Percentiles rank a stretch among this genome's conserved stretches.
phyloP scores from a whole-genome alignment of 2,797 vertebrate genomes.

The Acomys russatus region DNA sequence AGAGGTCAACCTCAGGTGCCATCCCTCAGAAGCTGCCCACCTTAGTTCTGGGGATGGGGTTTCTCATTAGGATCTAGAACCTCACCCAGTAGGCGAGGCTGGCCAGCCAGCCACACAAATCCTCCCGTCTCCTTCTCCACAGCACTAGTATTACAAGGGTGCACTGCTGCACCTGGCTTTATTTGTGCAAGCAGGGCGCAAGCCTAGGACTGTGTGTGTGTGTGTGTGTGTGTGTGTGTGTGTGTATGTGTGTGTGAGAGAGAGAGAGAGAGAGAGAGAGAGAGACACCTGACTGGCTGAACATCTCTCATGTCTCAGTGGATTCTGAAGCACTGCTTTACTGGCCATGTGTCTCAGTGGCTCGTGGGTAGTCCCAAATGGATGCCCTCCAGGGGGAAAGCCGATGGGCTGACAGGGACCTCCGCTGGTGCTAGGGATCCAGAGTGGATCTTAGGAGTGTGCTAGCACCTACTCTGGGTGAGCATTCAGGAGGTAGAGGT shows the following conservation, averaged over 20 bases:
- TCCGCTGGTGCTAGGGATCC: not conserved
- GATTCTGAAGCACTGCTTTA: not conserved
- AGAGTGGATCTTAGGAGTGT: not conserved
- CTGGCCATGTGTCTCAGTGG: not conserved
- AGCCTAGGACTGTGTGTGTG: not conserved
- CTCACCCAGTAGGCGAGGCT: not conserved
- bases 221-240: not conserved
- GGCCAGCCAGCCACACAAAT: not conserved
- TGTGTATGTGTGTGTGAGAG: too few species aligned
- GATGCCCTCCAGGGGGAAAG: not conserved
- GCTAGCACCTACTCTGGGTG: not conserved
- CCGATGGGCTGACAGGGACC: not conserved
- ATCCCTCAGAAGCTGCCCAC: not conserved
- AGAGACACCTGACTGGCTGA: not conserved
- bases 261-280: too few species aligned
- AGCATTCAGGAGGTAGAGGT: not conserved
- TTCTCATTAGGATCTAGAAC: not conserved
- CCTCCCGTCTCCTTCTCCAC: not conserved
- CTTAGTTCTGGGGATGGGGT: not conserved
- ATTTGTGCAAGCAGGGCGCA: not conserved
- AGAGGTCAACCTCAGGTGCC: not conserved
- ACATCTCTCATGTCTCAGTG: fast-evolving
- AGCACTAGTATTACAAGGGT: not conserved
- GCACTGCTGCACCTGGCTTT: not conserved
- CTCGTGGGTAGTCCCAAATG: not conserved